These are phyloP conservation scores for Melanargia galathea DNA, from an alignment of 2,888 invertebrate species.

Conservation along the genomic window DNA sequence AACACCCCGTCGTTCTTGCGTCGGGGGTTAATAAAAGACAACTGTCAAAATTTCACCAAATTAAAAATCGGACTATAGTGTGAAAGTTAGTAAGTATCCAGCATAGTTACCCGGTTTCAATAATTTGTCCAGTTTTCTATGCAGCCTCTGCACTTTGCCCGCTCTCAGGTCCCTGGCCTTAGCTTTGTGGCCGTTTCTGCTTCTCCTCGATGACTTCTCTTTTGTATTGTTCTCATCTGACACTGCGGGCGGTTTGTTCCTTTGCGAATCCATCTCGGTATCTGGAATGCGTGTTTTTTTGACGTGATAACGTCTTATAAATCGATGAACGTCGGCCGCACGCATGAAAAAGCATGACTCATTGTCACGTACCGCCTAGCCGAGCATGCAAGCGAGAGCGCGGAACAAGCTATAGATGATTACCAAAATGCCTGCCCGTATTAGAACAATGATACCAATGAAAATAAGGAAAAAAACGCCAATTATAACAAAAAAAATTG, in stretches of 20 bases:
- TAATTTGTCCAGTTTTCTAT: constrained; percentile 25
- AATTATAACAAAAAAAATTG: too few relatives aligned
- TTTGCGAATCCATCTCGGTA: constrained; percentile 11
- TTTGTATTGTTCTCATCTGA: constrained; percentile 1
- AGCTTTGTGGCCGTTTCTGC: constrained; percentile 25
- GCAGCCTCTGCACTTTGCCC: constrained; percentile 20
- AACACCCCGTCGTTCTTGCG: too few relatives aligned
- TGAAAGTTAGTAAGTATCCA: too few relatives aligned
- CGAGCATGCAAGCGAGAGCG: too few relatives aligned
- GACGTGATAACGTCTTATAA: too few relatives aligned
- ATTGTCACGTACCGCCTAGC: too few relatives aligned
- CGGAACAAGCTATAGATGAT: neutral
- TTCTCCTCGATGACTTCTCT: constrained; percentile 14
- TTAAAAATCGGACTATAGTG: neutral
- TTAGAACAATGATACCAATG: too few relatives aligned
- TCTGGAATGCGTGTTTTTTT: constrained; percentile 13
- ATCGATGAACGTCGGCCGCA: too few relatives aligned
- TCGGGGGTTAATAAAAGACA: too few relatives aligned
- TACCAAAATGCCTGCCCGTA: too few relatives aligned
- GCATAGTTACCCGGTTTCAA: constrained; percentile 31
- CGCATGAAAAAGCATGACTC: too few relatives aligned
- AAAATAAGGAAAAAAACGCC: neutral
- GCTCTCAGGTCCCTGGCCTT: constrained; percentile 21
- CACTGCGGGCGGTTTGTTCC: neutral
- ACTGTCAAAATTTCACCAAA: neutral